Evolutionary conservation across 2,113 vertebrate species (phyloP).

Genomic region (Dromaius novaehollandiae): DNA sequence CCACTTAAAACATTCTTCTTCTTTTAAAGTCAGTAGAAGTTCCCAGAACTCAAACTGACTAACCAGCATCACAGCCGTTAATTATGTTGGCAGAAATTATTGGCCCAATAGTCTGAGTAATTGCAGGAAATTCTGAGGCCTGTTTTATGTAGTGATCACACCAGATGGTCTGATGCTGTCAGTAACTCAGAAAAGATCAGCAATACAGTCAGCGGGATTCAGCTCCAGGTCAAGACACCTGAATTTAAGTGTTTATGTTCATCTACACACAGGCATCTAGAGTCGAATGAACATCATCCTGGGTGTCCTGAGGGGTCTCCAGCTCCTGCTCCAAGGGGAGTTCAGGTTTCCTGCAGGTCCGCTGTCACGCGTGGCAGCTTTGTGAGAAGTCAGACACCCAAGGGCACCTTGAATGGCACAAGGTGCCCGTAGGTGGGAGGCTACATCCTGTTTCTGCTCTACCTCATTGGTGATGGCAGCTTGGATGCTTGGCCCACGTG

Average conservation of each 20-base stretch:
- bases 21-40: neutral
- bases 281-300: neutral
- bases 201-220: neutral
- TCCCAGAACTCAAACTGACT: neutral
- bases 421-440: rapidly evolving
- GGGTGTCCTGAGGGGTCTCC: neutral
- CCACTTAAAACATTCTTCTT: neutral
- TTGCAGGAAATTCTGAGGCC: neutral
- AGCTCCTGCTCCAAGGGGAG: neutral
- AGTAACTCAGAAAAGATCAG: neutral
- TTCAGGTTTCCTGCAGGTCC: neutral
- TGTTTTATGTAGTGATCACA: neutral
- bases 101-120: slow-evolving; percentile 8
- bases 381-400: neutral
- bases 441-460: neutral
- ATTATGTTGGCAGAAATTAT: neutral
- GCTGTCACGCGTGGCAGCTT: rapidly evolving
- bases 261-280: neutral
- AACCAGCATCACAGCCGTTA: neutral
- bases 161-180: neutral
- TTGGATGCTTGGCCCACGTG: neutral
- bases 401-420: neutral
- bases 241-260: neutral
- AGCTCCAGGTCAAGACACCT: neutral
- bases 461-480: neutral